Evolutionary conservation across 30 jellyfish, hydroid and myxozoan genomes (phyloP), one percentile per base, ranked within the genome.

Genomic region (Cassiopea andromeda): DNA sequence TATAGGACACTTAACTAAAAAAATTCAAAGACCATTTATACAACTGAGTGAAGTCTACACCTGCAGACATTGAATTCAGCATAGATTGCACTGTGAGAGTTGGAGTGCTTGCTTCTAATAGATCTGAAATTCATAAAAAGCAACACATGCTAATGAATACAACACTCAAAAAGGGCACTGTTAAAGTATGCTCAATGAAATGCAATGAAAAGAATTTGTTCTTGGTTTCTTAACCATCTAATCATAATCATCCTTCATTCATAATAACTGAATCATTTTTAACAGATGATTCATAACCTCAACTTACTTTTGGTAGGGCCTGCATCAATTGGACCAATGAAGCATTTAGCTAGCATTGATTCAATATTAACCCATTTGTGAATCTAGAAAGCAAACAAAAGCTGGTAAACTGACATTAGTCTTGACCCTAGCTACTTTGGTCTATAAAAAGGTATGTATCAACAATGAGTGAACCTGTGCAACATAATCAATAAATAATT

Each of bases 341-440:
- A 84, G 76, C 99, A 95, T 77, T 91, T 88, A 44, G 92, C 90
- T 38, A 95, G 77, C 99, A 95, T 95, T 60, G 99, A 95, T 27
- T 85, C 95, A 72, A 91, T 48, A 67, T 95, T 95, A 2, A 95
- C 99, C 99, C 99, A 95, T 78, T 91, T 91, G 87, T 95, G 99
- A 83, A 89, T 82, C 99, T 95, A 64, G 15, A 54, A 54, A 10
- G 64, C 12, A 54, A 10, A 54, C 12, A 6, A 54, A 3, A 54
- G 12, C 12, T 0, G 12, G 64, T 27, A 27, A 27, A 0, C 0
- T 27, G 38, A 27, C 38, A 27, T 27, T 27, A n/a, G 38, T 27
- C 38, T 27, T 27, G 38, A 27, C 38, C 38, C 38, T 27, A 27
- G 38, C 38, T 27, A 27, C 38, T 27, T 27, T 27, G 38, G 38